Evolutionary conservation across 2,113 vertebrate genomes (phyloP), one percentile per base, ranked within the genome.

Genomic region (Electrona antarctica): DNA sequence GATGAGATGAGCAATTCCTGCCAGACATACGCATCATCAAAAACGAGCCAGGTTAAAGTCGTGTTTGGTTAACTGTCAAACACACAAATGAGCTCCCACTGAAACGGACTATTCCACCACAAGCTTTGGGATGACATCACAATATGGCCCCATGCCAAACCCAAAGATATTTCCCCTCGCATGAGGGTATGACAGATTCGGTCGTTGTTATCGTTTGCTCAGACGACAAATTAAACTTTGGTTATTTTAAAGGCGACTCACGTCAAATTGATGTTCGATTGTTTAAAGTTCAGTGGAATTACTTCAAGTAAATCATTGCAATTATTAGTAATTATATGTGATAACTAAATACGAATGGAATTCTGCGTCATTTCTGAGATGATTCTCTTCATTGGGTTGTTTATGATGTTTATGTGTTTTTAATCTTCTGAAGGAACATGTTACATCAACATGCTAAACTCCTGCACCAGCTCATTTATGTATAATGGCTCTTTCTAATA

Each of bases 21-120:
- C 64, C 62, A 78, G 72, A 69, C 67, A 50, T n/a, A 64, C 51
- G 77, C 62, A 33, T 78, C 66, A 63, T 58, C 60, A 48, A 33
- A 41, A 3, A 62, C 28, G 14, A 52, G 46, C 52, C 49, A 28
- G 21, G 15, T 6, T n/a, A 63, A 70, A 51, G 73, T 72, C 62
- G 64, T 58, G 58, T 61, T 71, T 71, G 80, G n/a, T 74, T 80
- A 64, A 69, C 74, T 62, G 70, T 85, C 67, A 74, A 33, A 69
- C 60, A 69, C 63, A 71, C 67, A 82, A 41, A 41, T 66, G 48
- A 73, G 57, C 72, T 58, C 47, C 60, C 41, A 73, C 70, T 71
- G 11, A 12, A 54, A 4, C 51, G 1, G 51, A 41, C 33, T 41
- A 41, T 41, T 41, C 33, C 33, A 41, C 64, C 67, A 57, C 57